These are phyloP conservation scores for Psammodynastes pulverulentus DNA, from an alignment of 2,113 vertebrate genomes.

Conservation along the genomic window DNA sequence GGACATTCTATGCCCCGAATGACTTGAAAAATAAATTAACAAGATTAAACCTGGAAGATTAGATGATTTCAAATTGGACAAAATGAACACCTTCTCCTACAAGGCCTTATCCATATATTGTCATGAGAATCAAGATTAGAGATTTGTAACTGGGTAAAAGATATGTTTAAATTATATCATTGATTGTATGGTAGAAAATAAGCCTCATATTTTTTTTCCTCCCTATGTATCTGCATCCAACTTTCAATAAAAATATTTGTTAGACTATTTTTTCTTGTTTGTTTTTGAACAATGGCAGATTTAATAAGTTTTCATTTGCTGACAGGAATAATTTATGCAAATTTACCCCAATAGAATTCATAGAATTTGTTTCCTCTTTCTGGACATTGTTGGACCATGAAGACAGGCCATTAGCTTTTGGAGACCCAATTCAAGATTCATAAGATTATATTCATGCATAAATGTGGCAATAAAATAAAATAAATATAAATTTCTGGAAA, in stretches of 20 bases:
- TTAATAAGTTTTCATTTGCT: neutral
- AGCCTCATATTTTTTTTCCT: neutral
- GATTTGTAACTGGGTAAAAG: neutral
- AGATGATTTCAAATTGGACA: neutral
- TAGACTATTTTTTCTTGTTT: neutral
- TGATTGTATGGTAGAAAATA: neutral
- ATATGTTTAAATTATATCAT: neutral
- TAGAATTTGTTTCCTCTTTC: neutral
- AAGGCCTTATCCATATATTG: neutral
- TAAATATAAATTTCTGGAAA: neutral
- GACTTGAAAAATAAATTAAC: neutral
- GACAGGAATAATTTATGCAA: neutral
- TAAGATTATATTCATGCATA: neutral
- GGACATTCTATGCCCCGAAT: neutral
- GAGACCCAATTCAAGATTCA: neutral
- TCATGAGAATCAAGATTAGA: neutral
- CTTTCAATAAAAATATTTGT: neutral
- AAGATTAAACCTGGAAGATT: neutral
- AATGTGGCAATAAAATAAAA: neutral
- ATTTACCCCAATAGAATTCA: neutral
- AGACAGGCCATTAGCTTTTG: neutral
- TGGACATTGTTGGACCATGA: neutral
- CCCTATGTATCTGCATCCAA: neutral
- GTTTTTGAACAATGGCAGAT: neutral
- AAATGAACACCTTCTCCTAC: neutral